phyloP scores from a whole-genome alignment of 2,797 vertebrate genomes.

The Helicolenus hilgendorfi region DNA sequence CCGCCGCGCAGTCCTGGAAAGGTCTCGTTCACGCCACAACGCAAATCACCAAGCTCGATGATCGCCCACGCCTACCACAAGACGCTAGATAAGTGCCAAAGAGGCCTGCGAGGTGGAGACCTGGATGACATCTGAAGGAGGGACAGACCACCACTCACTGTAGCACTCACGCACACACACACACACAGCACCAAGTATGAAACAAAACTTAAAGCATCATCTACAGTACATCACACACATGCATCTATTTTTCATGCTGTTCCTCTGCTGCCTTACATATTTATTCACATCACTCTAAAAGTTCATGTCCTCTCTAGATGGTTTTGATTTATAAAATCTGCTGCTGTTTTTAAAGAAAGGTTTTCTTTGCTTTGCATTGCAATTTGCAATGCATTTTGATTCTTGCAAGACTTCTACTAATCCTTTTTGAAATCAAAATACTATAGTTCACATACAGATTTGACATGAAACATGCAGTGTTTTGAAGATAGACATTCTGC shows the following conservation, averaged over 20 bases:
- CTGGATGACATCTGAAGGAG: conserved; percentile 69
- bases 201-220: conserved; percentile 28
- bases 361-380: conserved; percentile 27
- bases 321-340: conserved; percentile 41
- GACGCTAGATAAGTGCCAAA: conserved; percentile 92
- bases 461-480: conserved; percentile 30
- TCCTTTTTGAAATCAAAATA: conserved; percentile 27
- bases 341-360: conserved; percentile 34
- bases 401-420: conserved; percentile 8
- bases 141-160: conserved; percentile 40
- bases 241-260: conserved; percentile 55
- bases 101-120: conserved; percentile 81
- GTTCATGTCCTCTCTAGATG: conserved; percentile 29
- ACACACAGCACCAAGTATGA: conserved; percentile 34
- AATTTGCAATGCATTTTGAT: conserved; percentile 39
- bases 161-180: conserved; percentile 28
- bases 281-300: conserved; percentile 74
- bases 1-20: conserved; percentile 95
- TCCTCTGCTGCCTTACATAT: conserved; percentile 80
- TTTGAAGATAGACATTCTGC: conserved; percentile 49
- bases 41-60: conserved; percentile 93
- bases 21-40: conserved; percentile 97
- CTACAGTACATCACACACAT: conserved; percentile 24
- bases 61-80: conserved; percentile 84
- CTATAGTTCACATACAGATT: conserved; percentile 17